Conservation (phyloP, 1,140 invertebrate species). For the Drosophila sturtevanti region DNA sequence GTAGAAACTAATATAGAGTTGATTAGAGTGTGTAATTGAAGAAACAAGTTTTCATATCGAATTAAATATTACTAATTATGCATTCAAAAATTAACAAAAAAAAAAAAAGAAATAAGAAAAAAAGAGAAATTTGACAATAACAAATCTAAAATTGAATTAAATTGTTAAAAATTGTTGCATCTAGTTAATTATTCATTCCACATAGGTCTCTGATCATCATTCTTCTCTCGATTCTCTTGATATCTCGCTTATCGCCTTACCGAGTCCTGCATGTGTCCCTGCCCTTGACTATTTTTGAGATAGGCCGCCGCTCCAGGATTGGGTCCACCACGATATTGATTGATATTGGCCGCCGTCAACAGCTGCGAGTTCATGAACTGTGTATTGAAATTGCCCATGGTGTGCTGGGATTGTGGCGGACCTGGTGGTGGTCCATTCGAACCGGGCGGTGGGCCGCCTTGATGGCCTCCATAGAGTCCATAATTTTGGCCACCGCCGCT, state of each 20-base stretch:
- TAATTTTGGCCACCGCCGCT: constrained; percentile 84
- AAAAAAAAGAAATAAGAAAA: too few species aligned
- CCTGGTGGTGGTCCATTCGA: constrained; percentile 62
- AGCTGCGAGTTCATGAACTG: constrained; percentile 82
- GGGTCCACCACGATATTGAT: constrained; percentile 81
- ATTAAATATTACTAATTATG: background rate
- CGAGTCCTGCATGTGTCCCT: constrained; percentile 83
- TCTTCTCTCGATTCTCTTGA: background rate
- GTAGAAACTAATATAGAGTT: background rate
- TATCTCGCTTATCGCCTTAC: constrained; percentile 59
- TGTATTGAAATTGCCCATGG: constrained; percentile 82
- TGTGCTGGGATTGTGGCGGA: constrained; percentile 76
- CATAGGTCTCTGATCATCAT: too few species aligned
- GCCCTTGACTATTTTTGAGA: constrained; percentile 85
- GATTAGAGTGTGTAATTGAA: background rate
- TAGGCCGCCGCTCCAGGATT: constrained; percentile 84
- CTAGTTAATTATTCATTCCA: background rate
- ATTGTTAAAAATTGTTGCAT: background rate
- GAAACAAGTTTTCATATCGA: background rate
- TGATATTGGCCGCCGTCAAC: constrained; percentile 74
- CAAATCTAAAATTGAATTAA: background rate
- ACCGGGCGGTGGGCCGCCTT: constrained; percentile 71
- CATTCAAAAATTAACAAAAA: background rate
- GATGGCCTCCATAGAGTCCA: constrained; percentile 83
- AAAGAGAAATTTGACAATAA: background rate